Percentiles rank a stretch among this genome's conserved stretches.
Conservation (phyloP, 2,888 invertebrate species). For the Heliconius ethilla region DNA sequence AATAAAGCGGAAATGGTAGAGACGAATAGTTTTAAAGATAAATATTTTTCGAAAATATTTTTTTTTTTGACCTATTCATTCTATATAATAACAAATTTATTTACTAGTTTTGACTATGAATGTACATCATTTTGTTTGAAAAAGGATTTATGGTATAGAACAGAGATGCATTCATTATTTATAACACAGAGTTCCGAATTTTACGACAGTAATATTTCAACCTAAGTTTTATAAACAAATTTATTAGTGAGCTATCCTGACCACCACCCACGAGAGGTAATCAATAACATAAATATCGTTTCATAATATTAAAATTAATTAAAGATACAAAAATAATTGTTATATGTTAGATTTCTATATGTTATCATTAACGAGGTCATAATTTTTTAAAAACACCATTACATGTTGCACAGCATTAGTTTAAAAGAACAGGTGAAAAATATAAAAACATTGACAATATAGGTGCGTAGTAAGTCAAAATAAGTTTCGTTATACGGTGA, state of each 20-base stretch:
- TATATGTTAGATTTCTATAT: neutral
- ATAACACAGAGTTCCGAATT: neutral
- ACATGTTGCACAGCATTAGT: neutral
- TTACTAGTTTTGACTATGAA: neutral
- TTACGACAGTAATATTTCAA: constrained; percentile 14
- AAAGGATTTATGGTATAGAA: constrained; percentile 14
- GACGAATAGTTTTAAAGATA: constrained; percentile 31
- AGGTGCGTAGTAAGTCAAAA: constrained; percentile 23
- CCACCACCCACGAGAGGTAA: neutral
- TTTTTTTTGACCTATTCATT: neutral
- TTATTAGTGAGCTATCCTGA: neutral
- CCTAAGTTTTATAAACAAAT: constrained; percentile 11
- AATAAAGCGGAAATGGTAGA: constrained; percentile 38
- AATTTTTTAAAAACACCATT: neutral
- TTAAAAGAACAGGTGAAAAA: neutral
- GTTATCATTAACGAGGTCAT: neutral
- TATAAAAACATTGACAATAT: constrained; percentile 4
- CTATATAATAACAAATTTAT: neutral
- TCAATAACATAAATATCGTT: neutral
- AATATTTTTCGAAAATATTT: neutral
- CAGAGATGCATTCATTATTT: constrained; percentile 6
- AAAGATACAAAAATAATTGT: neutral
- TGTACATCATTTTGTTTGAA: constrained; percentile 9
- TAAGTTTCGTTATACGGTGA: constrained; percentile 31
- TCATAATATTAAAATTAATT: neutral